Conservation (phyloP, 1,140 invertebrate genomes). For the Platorchestia sp. region DNA sequence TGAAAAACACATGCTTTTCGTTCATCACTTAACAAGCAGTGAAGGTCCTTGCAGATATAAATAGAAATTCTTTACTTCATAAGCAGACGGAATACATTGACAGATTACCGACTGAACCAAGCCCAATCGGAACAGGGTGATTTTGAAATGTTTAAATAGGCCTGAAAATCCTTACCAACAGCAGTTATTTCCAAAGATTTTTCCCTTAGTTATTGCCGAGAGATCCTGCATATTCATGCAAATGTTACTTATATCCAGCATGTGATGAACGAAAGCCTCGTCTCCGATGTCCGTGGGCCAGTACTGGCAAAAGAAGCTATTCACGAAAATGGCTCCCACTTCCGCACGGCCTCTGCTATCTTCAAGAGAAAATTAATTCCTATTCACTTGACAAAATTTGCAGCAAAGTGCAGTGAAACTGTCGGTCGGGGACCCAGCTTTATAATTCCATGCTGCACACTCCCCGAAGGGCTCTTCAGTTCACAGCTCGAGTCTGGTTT, state of each 20-base stretch:
- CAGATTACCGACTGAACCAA: neutral
- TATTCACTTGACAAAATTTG: neutral
- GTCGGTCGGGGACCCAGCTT: neutral
- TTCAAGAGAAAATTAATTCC: neutral
- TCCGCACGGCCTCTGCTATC: neutral
- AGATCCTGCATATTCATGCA: too few relatives aligned
- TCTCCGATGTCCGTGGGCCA: too few relatives aligned
- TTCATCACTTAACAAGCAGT: too few relatives aligned
- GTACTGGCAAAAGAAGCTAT: neutral
- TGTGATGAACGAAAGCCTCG: neutral
- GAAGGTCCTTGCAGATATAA: too few relatives aligned
- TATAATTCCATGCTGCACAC: neutral
- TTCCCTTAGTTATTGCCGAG: too few relatives aligned
- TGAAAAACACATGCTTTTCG: neutral
- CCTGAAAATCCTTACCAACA: too few relatives aligned
- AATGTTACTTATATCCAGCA: neutral
- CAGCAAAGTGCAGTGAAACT: neutral
- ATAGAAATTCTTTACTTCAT: neutral
- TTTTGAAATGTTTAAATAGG: too few relatives aligned
- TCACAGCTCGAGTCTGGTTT: neutral
- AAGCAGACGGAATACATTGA: neutral
- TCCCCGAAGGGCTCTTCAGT: neutral
- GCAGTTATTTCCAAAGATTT: too few relatives aligned
- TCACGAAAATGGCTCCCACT: neutral
- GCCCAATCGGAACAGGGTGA: neutral